Conservation (phyloP, 2,888 invertebrate species). For the Diarsia dahlii region DNA sequence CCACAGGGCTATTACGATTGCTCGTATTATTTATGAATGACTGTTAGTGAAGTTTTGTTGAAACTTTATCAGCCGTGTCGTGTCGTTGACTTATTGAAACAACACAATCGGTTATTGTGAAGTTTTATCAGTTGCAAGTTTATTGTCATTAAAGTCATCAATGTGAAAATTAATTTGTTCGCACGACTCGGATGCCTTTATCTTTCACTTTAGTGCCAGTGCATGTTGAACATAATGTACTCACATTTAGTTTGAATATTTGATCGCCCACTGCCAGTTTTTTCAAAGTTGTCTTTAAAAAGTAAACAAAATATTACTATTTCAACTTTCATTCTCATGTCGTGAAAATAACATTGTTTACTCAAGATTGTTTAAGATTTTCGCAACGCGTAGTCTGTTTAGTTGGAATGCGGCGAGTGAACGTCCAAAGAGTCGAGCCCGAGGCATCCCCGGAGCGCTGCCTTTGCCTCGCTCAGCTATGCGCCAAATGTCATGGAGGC, state of each 20-base stretch:
- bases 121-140: constrained; percentile 53
- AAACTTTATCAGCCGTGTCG: constrained; percentile 61
- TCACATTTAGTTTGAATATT: constrained; percentile 25
- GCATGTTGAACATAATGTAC: constrained; percentile 3
- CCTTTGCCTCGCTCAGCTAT: constrained; percentile 74
- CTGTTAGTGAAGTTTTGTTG: constrained; percentile 46
- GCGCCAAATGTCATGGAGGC: constrained; percentile 85
- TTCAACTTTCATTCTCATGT: constrained; percentile 44
- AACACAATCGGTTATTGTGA: constrained; percentile 53
- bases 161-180: constrained; percentile 21
- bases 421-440: constrained; percentile 78
- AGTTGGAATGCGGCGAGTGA: constrained; percentile 86
- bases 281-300: constrained; percentile 21
- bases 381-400: constrained; percentile 76
- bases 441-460: constrained; percentile 78
- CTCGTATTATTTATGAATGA: constrained; percentile 50
- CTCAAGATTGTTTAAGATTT: constrained; percentile 72
- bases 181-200: constrained; percentile 11
- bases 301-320: constrained; percentile 29
- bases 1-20: constrained; percentile 42
- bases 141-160: constrained; percentile 32
- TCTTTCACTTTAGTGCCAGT: constrained; percentile 20
- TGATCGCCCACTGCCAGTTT: constrained; percentile 24
- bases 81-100: constrained; percentile 62
- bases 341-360: constrained; percentile 57